Base-by-base conservation (phyloP, 2,888 invertebrate species). In the Diadegma fenestrale region DNA sequence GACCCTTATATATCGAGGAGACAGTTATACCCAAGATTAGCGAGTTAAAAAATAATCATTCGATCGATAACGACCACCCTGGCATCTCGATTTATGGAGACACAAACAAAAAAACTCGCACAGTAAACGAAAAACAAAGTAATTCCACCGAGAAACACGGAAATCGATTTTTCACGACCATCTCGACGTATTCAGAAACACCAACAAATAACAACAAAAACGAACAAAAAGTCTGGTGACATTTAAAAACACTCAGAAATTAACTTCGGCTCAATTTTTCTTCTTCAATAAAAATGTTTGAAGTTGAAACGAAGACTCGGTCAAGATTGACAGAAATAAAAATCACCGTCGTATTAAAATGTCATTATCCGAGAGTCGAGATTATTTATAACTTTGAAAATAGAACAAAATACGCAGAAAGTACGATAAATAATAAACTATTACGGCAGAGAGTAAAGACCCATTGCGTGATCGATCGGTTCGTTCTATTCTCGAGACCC, bases 11-110 rank as follows among this genome's bases (percentile, higher is more conserved):
- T 26, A 26, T 68, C 45, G 4, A n/a, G 26, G 4, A n/a, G n/a
- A 26, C 51, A 79, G 30, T 80, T 82, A 84, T 73, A 51, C 68
- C 64, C 14, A 17, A 22, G 43, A 73, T 37, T 41, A 72, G 89
- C 82, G 81, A 87, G 88, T 87, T 87, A 89, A 33, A 78, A 80
- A 69, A 82, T 48, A 63, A 61, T 41, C 68, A 58, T 69, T 17
- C 22, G 43, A 22, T 41, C 41, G 7, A 37, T 37, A 19, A n/a
- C 12, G 43, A 66, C 8, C 19, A 1, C 41, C 43, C 19, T 66
- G 19, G 10, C 12, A 22, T 43, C 22, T 41, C 19, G 6, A 1
- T 22, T 43, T 66, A 30, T 66, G 22, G 19, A 43, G 48, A 41
- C 71, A 79, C n/a, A 1, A 63, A n/a, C 30, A n/a, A 19, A 19